Base-by-base conservation (phyloP, 2,797 vertebrate genomes). In the Microhierax caerulescens region DNA sequence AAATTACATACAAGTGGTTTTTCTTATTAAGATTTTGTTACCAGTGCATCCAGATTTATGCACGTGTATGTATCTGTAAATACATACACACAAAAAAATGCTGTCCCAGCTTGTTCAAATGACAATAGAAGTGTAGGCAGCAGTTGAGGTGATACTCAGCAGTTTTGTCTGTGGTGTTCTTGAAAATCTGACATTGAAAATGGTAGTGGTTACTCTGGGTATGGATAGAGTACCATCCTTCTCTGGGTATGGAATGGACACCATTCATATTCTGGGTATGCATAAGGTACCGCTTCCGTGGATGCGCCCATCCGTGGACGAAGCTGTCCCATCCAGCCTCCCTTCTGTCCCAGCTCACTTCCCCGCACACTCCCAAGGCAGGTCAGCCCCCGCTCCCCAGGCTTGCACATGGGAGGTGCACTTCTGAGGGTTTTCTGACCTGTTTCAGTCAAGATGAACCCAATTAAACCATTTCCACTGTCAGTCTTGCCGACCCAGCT, bases 341-440 rank as follows among this genome's bases (percentile, higher is more conserved):
- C 18, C 3, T 9, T 68, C 41, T 36, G 7, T 25, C 59, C 37
- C 18, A 50, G 22, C 47, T 67, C 47, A 28, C n/a, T n/a, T 45
- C n/a, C 32, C 32, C 0, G 0, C 3, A 2, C 30, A 65, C 9
- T 28, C 24, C 37, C 70, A 39, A 4, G 4, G 30, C 32, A 72
- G n/a, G 68, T 34, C 36, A 47, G 17, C 7, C 2, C 36, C 36
- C 17, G 0, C 14, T 48, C 19, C 17, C 11, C 19, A 53, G 25
- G 10, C 19, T 56, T 77, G 41, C n/a, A 8, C 22, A 18, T 7
- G 7, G 7, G 22, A 72, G 5, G 4, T 60, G 57, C 27, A 51
- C 14, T 39, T 80, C 14, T 39, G 43, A 50, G 43, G 16, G 3
- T 41, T 79, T 90, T 76, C 47, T 74, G 60, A 41, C 37, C 32